These are phyloP conservation scores for Phocides pigmalion DNA, from an alignment of 1,140 invertebrate species.

Conservation along the genomic window DNA sequence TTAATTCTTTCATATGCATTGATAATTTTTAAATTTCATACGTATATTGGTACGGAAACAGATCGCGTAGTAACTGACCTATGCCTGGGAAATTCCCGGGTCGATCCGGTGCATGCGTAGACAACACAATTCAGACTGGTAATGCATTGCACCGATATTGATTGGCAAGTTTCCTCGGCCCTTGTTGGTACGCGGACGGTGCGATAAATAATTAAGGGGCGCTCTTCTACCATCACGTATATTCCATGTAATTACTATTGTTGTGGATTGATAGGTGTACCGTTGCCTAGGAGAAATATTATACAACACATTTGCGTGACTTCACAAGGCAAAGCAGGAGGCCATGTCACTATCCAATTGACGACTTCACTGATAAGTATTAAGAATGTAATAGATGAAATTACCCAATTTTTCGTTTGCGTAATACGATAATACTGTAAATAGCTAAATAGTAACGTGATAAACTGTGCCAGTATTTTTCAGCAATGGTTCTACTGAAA, in stretches of 20 bases:
- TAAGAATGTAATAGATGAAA: not conserved
- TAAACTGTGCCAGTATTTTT: slow-evolving; percentile 16
- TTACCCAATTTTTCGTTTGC: not conserved
- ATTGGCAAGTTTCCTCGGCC: slow-evolving; percentile 43
- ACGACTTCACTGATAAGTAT: not conserved
- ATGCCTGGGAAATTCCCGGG: slow-evolving; percentile 49
- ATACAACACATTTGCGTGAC: not conserved
- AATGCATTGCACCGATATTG: slow-evolving; percentile 62
- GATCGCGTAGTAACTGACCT: slow-evolving; percentile 63
- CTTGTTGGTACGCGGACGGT: not conserved
- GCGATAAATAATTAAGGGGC: slow-evolving; percentile 19
- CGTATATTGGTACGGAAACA: slow-evolving; percentile 11
- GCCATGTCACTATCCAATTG: not conserved
- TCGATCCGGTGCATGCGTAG: slow-evolving; percentile 59
- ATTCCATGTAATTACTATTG: slow-evolving; percentile 19
- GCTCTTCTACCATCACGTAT: not conserved
- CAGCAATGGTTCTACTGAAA: slow-evolving; percentile 39
- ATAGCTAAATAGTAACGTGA: slow-evolving; percentile 14
- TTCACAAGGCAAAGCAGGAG: not conserved
- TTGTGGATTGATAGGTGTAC: slow-evolving; percentile 16
- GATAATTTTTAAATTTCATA: not conserved
- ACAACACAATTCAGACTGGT: slow-evolving; percentile 46
- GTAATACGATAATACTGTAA: not conserved
- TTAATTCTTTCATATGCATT: too few relatives aligned
- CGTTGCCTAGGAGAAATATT: slow-evolving; percentile 28